Evolutionary conservation across 2,888 invertebrate genomes (phyloP).

Genomic region (Macaria liturata): DNA sequence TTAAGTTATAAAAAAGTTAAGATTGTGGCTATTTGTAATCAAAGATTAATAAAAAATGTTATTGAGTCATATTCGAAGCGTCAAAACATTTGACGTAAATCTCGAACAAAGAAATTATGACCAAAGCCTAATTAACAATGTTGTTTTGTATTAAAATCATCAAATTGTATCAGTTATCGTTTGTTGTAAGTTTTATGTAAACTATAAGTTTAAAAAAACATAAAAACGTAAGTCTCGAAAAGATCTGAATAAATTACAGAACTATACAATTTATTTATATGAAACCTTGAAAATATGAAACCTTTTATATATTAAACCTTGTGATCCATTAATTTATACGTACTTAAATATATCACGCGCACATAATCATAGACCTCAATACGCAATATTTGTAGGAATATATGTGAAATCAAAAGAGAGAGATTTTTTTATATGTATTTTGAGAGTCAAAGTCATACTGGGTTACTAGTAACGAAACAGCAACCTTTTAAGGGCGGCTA

Average conservation of each 20-base stretch:
- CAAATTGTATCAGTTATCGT: too few relatives aligned
- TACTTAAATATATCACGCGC: conserved; percentile 13
- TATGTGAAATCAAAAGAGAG: background rate
- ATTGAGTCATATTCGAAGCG: conserved; percentile 1
- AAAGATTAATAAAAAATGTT: background rate
- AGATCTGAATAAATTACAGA: background rate
- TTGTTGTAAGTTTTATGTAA: too few relatives aligned
- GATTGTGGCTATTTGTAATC: too few relatives aligned
- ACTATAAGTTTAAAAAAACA: too few relatives aligned
- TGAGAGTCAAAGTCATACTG: too few relatives aligned
- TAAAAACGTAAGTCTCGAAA: conserved; percentile 5
- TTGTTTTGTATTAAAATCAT: background rate
- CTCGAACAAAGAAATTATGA: conserved; percentile 18
- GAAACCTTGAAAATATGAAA: too few relatives aligned
- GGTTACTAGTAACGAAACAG: too few relatives aligned
- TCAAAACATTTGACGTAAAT: conserved; percentile 21
- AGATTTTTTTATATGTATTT: conserved; percentile 1
- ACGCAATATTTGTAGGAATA: background rate
- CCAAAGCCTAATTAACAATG: conserved; percentile 11
- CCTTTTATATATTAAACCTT: too few relatives aligned
- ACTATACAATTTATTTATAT: background rate
- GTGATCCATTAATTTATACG: conserved; percentile 1
- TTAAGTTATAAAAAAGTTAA: too few relatives aligned
- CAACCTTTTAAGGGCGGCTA: too few relatives aligned
- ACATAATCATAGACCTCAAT: conserved; percentile 15